Conservation (phyloP, 2,113 vertebrate genomes). For the Dendropsophus ebraccatus region DNA sequence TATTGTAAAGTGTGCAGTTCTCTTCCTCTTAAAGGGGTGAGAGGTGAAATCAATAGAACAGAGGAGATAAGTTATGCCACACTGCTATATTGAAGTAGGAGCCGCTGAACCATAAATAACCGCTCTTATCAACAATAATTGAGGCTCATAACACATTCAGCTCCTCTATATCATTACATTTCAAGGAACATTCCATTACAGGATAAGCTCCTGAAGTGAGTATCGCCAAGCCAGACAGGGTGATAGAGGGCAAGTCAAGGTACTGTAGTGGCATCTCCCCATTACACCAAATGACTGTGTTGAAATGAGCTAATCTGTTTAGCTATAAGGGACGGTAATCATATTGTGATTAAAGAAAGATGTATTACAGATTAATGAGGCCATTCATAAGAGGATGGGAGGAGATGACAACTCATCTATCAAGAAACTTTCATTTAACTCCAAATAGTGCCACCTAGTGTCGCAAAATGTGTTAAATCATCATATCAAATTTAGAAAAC, state of each 20-base stretch:
- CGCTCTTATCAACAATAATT: slow-evolving; percentile 33
- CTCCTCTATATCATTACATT: slow-evolving; percentile 17
- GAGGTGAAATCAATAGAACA: slow-evolving; percentile 35
- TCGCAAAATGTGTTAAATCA: background rate
- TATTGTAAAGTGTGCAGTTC: background rate
- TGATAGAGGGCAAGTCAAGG: slow-evolving; percentile 33
- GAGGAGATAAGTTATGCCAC: background rate
- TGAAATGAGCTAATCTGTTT: background rate
- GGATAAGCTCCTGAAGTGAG: slow-evolving; percentile 3
- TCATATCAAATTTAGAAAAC: background rate
- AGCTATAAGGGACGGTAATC: background rate
- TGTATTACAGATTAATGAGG: background rate
- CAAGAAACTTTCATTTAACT: background rate
- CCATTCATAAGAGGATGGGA: background rate
- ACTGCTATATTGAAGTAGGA: slow-evolving; percentile 10
- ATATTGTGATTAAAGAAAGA: background rate
- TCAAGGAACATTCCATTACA: slow-evolving; percentile 20
- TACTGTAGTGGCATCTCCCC: background rate
- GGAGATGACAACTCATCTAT: background rate
- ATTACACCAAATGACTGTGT: background rate
- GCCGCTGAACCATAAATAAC: slow-evolving; percentile 32
- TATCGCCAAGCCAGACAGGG: background rate
- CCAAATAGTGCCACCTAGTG: background rate
- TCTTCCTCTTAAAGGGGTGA: slow-evolving; percentile 21
- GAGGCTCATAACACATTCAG: slow-evolving; percentile 33